Conservation (phyloP, 2,797 vertebrate genomes). For the Streptopelia turtur region DNA sequence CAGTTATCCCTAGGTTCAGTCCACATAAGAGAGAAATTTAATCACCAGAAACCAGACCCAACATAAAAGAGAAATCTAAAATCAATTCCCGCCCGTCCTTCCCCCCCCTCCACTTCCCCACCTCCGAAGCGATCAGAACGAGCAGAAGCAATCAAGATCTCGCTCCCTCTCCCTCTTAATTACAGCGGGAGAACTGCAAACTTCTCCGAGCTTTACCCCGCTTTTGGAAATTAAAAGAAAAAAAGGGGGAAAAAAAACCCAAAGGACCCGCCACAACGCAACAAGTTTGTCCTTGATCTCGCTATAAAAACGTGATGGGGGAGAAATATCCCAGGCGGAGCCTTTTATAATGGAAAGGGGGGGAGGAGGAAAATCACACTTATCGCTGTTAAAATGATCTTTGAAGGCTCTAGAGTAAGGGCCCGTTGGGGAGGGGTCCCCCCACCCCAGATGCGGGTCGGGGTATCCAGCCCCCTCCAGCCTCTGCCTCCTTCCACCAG, state of each 20-base stretch:
- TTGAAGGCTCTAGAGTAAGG: not conserved
- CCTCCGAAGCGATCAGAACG: conserved; percentile 19
- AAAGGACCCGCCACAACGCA: not conserved
- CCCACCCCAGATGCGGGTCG: not conserved
- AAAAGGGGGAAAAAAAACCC: no score
- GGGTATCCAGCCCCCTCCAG: not conserved
- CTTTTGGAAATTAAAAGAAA: not conserved
- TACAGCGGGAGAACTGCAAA: not conserved
- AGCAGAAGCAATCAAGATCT: conserved; percentile 20
- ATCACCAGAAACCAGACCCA: conserved; percentile 73
- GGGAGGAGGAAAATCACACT: not conserved
- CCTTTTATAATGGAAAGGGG: not conserved
- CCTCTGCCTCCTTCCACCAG: not conserved
- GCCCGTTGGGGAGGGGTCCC: not conserved
- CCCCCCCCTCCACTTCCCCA: not conserved
- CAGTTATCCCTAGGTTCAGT: conserved; percentile 71
- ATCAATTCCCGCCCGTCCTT: conserved; percentile 50
- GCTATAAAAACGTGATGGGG: conserved; percentile 18
- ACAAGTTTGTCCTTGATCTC: conserved; percentile 47
- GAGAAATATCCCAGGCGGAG: not conserved
- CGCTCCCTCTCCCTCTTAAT: conserved; percentile 10
- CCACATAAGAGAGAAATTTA: conserved; percentile 74
- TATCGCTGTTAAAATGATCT: not conserved
- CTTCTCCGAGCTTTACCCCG: not conserved
- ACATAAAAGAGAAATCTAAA: conserved; percentile 75